phyloP scores from a whole-genome alignment of 2,888 invertebrate species.

The Biston betularia region DNA sequence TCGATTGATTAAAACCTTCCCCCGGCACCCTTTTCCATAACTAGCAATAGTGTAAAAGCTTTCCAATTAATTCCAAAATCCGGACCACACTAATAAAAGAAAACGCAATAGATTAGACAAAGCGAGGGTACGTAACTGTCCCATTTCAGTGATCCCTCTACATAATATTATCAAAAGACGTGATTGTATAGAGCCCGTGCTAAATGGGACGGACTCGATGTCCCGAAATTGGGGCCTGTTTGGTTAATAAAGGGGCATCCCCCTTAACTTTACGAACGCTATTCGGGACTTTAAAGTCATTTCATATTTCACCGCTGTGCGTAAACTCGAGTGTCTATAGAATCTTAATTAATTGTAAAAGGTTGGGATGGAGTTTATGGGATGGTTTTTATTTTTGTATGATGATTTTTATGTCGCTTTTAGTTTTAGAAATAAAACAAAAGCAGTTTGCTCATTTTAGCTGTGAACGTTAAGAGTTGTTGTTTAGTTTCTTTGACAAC shows the following conservation, averaged over 20 bases:
- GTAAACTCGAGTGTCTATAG: slow-evolving; percentile 34
- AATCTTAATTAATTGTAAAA: slow-evolving; percentile 37
- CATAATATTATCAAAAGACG: slow-evolving; percentile 43
- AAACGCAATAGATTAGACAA: slow-evolving; percentile 33
- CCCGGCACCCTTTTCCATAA: slow-evolving; percentile 17
- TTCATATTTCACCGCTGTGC: slow-evolving; percentile 35
- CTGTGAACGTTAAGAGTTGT: no score
- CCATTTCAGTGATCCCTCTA: slow-evolving; percentile 39
- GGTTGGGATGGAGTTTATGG: slow-evolving; percentile 14
- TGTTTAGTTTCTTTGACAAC: no score
- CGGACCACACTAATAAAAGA: slow-evolving; percentile 31
- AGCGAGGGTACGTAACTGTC: slow-evolving; percentile 32
- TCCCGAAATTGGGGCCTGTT: slow-evolving; percentile 51
- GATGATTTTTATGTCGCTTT: background rate
- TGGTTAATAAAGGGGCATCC: slow-evolving; percentile 60
- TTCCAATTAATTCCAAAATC: slow-evolving; percentile 34
- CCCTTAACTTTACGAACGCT: slow-evolving; percentile 38
- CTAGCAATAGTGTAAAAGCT: slow-evolving; percentile 29
- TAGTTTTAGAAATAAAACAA: background rate
- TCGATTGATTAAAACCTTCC: slow-evolving; percentile 13
- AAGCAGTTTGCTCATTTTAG: no score
- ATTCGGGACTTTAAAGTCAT: slow-evolving; percentile 38
- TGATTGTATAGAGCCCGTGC: slow-evolving; percentile 39
- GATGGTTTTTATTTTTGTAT: slow-evolving; percentile 17
- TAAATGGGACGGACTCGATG: slow-evolving; percentile 43